phyloP scores from a whole-genome alignment of 2,888 invertebrate genomes.

The Cheilosia vulpina region DNA sequence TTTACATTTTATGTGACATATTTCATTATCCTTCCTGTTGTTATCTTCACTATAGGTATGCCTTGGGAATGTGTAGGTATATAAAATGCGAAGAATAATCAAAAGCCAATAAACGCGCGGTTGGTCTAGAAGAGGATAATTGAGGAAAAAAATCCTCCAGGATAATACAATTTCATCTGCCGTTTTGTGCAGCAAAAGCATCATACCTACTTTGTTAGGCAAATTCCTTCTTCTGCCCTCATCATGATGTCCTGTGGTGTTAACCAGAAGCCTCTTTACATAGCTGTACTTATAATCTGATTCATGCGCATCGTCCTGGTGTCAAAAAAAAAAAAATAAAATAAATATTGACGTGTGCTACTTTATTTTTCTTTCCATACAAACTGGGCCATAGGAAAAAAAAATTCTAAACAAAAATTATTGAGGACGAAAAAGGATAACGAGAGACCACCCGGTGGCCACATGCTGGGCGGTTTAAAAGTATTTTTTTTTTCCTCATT shows the following conservation, averaged over 20 bases:
- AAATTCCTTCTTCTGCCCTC: slow-evolving; percentile 56
- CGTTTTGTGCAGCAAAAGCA: slow-evolving; percentile 14
- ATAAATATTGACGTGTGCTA: slow-evolving; percentile 71
- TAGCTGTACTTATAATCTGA: slow-evolving; percentile 66
- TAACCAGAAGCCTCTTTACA: slow-evolving; percentile 54
- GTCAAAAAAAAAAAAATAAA: slow-evolving; percentile 34
- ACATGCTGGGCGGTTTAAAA: slow-evolving; percentile 67
- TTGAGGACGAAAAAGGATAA: slow-evolving; percentile 57
- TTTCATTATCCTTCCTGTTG: slow-evolving; percentile 44
- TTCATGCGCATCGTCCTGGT: slow-evolving; percentile 67
- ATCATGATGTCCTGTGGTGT: slow-evolving; percentile 56
- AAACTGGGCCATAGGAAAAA: slow-evolving; percentile 37
- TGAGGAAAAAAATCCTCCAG: slow-evolving; percentile 28
- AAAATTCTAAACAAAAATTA: slow-evolving; percentile 22
- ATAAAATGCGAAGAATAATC: slow-evolving; percentile 48
- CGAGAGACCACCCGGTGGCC: slow-evolving; percentile 72
- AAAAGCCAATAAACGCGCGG: slow-evolving; percentile 57
- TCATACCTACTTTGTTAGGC: slow-evolving; percentile 42
- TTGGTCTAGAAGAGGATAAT: slow-evolving; percentile 14
- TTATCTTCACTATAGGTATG: slow-evolving; percentile 16
- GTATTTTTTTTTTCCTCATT: slow-evolving; percentile 29
- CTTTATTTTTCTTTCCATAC: slow-evolving; percentile 47
- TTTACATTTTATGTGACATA: slow-evolving; percentile 40
- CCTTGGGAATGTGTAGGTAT: slow-evolving; percentile 12
- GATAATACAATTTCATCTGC: slow-evolving; percentile 60